Evolutionary conservation across 2,888 invertebrate genomes (phyloP).

Genomic region (Drosophila mimica): DNA sequence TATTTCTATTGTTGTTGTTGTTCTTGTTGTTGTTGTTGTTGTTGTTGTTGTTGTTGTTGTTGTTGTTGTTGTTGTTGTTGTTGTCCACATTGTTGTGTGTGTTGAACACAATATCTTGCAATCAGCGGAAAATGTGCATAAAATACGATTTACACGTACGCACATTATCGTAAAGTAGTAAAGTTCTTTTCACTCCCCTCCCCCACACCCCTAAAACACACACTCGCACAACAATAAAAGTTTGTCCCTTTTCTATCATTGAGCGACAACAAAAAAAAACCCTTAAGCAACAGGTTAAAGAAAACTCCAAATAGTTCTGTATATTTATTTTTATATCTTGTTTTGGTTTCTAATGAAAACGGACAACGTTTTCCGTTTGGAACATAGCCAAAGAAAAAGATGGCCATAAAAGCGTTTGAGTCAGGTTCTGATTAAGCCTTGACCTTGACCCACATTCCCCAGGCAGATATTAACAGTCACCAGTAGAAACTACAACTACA

Average conservation of each 20-base stretch:
- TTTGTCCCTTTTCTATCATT: constrained; percentile 21
- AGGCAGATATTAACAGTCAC: not conserved
- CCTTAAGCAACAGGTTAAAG: constrained; percentile 75
- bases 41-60: too few relatives aligned
- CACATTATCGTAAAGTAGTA: constrained; percentile 78
- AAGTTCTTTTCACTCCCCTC: constrained; percentile 48
- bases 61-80: constrained; percentile 32
- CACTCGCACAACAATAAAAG: constrained; percentile 49
- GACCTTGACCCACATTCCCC: constrained; percentile 72
- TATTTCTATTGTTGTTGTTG: constrained; percentile 22
- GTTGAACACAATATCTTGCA: constrained; percentile 73
- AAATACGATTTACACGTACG: constrained; percentile 81
- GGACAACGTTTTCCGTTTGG: constrained; percentile 32
- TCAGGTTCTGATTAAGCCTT: constrained; percentile 67
- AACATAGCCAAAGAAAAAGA: constrained; percentile 37
- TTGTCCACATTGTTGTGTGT: constrained; percentile 47
- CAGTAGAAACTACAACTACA: not conserved
- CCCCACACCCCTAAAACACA: constrained; percentile 5
- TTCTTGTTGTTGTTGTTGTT: not conserved
- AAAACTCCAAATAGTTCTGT: constrained; percentile 32
- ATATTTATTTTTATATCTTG: constrained; percentile 25
- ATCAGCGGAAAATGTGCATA: constrained; percentile 78
- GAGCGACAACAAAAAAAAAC: constrained; percentile 22
- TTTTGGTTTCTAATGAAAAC: constrained; percentile 43
- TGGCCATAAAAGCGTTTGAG: constrained; percentile 60